Conservation (phyloP, 2,113 vertebrate species). For the Ictalurus punctatus region DNA sequence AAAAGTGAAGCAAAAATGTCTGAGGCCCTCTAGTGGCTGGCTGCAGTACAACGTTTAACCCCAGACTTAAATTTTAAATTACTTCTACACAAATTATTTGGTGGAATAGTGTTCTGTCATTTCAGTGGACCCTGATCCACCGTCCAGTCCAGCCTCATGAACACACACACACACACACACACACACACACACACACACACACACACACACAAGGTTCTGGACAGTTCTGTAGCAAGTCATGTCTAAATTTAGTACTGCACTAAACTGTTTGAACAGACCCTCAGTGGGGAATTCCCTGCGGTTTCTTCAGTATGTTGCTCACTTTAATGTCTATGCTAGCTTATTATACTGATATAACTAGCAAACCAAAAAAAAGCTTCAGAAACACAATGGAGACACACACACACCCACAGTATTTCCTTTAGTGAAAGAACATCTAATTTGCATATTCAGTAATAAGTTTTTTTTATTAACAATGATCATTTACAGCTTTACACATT, state of each 20-base stretch:
- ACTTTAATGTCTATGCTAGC: too few relatives aligned
- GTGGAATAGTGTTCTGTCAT: not conserved
- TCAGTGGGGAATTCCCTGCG: too few relatives aligned
- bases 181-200: too few relatives aligned
- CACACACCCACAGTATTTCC: not conserved
- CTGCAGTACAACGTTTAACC: not conserved
- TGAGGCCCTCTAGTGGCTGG: not conserved
- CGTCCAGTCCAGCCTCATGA: too few relatives aligned
- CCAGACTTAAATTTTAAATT: not conserved
- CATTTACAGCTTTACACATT: conserved; percentile 14
- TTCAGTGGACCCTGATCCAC: too few relatives aligned
- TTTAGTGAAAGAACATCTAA: not conserved
- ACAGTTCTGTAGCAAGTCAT: too few relatives aligned
- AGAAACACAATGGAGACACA: not conserved
- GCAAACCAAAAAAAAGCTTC: not conserved
- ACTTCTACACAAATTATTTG: not conserved
- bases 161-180: too few relatives aligned
- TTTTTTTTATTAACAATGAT: conserved; percentile 22
- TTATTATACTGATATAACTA: not conserved
- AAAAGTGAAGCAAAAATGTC: not conserved
- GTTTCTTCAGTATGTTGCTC: too few relatives aligned
- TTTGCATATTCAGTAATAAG: not conserved
- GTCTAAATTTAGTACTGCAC: too few relatives aligned
- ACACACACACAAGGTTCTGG: too few relatives aligned
- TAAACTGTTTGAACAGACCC: too few relatives aligned